Evolutionary conservation across 2,113 vertebrate genomes (phyloP).

Genomic region (Albula glossodonta): DNA sequence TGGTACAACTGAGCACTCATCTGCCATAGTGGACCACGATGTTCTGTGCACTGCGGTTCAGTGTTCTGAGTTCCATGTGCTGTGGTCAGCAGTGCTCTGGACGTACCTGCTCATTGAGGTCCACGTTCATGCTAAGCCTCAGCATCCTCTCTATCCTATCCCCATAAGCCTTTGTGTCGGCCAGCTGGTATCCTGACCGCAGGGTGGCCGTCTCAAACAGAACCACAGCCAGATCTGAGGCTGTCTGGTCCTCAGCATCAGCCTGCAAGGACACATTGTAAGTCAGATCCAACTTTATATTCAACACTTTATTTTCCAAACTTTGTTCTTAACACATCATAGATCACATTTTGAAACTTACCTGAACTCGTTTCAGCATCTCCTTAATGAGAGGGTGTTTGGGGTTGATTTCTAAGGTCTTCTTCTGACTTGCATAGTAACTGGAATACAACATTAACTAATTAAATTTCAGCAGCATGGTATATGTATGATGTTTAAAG

Average conservation of each 20-base stretch:
- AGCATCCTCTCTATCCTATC: constrained; percentile 98
- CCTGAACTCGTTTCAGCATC: constrained; percentile 87
- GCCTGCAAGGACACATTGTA: constrained; percentile 62
- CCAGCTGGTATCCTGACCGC: constrained; percentile 90
- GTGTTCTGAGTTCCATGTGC: not conserved
- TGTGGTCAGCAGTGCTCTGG: not conserved
- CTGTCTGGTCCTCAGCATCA: constrained; percentile 87
- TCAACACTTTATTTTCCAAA: no score
- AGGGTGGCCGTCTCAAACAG: constrained; percentile 94
- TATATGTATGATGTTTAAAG: no score
- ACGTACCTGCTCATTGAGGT: constrained; percentile 84
- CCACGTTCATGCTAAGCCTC: constrained; percentile 89
- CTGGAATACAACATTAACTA: constrained; percentile 57
- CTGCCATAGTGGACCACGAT: not conserved
- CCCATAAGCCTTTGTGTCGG: constrained; percentile 92
- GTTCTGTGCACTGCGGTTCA: not conserved
- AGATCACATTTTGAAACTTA: constrained; percentile 52
- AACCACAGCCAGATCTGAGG: constrained; percentile 90
- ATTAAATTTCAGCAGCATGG: not conserved
- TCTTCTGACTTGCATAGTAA: constrained; percentile 97
- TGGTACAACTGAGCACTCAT: not conserved
- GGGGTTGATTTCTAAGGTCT: constrained; percentile 96
- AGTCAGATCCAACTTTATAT: not conserved
- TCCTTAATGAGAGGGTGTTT: constrained; percentile 94
- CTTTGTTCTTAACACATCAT: no score